Percentiles rank a stretch among this genome's conserved stretches.
Conservation (phyloP, 2,113 vertebrate genomes). For the Caloenas nicobarica region DNA sequence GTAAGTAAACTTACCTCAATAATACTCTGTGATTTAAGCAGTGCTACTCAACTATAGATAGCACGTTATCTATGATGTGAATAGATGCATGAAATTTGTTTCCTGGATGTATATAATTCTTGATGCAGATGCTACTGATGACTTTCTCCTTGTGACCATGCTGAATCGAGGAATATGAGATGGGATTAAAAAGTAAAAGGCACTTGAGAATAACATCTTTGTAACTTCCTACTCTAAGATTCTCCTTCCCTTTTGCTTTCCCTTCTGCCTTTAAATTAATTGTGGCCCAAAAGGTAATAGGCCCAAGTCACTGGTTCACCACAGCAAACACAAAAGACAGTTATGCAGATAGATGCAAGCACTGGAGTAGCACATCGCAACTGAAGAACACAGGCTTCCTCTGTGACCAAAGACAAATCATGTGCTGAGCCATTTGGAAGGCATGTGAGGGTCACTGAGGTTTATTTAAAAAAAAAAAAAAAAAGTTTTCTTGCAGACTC, state of each 20-base stretch:
- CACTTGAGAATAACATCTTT: neutral
- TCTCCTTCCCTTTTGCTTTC: neutral
- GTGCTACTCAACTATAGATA: neutral
- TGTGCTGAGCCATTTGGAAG: neutral
- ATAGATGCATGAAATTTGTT: neutral
- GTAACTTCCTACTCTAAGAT: neutral
- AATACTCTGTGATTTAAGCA: neutral
- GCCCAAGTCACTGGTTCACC: neutral
- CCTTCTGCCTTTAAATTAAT: neutral
- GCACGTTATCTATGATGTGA: neutral
- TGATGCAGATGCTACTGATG: neutral
- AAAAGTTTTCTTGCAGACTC: neutral
- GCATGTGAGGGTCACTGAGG: neutral
- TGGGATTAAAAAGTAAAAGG: neutral
- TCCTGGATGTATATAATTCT: neutral
- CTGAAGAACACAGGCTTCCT: neutral
- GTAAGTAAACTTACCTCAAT: neutral
- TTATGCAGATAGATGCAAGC: accelerated
- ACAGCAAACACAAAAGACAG: neutral
- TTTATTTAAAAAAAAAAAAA: neutral
- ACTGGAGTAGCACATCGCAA: accelerated
- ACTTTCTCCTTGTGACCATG: neutral
- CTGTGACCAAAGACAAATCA: neutral
- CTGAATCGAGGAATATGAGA: neutral
- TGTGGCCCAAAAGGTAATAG: neutral